These are phyloP conservation scores for Chloropsis cyanopogon DNA, from an alignment of 2,113 vertebrate genomes.

Conservation along the genomic window DNA sequence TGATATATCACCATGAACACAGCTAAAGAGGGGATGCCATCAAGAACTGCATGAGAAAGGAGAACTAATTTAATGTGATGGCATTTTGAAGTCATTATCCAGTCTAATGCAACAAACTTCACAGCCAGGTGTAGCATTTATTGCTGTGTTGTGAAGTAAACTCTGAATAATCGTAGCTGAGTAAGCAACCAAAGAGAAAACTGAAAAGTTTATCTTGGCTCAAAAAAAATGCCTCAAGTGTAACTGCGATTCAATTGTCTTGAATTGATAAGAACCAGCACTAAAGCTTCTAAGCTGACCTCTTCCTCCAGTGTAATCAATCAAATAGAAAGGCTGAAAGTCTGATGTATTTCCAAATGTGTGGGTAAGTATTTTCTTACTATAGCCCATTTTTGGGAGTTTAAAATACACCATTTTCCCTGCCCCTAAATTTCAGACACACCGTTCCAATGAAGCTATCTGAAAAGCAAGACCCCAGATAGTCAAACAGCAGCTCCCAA, in stretches of 20 bases:
- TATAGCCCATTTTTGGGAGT: neutral
- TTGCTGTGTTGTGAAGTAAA: neutral
- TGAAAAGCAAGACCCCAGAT: neutral
- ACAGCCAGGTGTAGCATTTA: neutral
- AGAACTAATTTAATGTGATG: neutral
- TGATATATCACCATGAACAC: neutral
- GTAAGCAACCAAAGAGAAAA: neutral
- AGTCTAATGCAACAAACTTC: neutral
- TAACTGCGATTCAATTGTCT: neutral
- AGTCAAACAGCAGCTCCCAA: neutral
- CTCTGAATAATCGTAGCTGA: slow-evolving; percentile 1
- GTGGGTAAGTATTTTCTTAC: neutral
- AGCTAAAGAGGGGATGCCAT: neutral
- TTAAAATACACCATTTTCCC: neutral
- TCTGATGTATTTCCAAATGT: neutral
- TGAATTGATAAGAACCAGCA: neutral
- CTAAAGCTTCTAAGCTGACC: neutral
- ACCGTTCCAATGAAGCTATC: neutral
- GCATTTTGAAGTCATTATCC: neutral
- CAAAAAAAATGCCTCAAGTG: neutral
- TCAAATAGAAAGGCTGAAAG: neutral
- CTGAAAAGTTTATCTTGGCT: neutral
- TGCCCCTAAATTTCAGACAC: neutral
- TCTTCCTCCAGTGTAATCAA: neutral
- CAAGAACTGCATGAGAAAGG: neutral